These are phyloP conservation scores for Caradrina clavipalpis DNA, from an alignment of 2,888 invertebrate species.

Conservation along the genomic window DNA sequence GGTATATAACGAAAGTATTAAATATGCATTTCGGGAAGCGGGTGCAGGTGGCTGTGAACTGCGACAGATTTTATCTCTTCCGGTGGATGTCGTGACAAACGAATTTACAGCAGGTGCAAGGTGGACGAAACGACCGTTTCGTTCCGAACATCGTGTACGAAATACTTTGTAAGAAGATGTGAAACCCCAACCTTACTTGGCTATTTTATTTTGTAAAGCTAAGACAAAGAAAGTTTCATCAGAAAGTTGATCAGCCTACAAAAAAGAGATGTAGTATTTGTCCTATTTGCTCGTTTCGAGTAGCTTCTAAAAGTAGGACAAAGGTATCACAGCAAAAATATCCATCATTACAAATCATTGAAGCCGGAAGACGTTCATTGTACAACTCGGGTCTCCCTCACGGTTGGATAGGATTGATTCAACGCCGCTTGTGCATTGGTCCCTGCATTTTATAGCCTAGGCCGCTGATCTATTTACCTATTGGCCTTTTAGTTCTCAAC, in stretches of 20 bases:
- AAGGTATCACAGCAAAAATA: conserved; percentile 32
- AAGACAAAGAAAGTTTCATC: not conserved
- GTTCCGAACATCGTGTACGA: conserved; percentile 16
- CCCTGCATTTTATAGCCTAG: conserved; percentile 33
- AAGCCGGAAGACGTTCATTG: conserved; percentile 49
- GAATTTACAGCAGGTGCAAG: conserved; percentile 47
- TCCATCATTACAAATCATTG: conserved; percentile 40
- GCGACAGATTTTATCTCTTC: conserved; percentile 45
- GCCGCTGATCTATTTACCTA: conserved; percentile 12
- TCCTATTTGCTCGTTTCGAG: not conserved
- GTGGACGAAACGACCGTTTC: conserved; percentile 36
- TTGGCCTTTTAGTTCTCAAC: conserved; percentile 15
- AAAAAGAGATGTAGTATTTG: conserved; percentile 3
- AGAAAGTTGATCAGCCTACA: not conserved
- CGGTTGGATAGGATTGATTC: conserved; percentile 49
- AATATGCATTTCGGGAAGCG: conserved; percentile 30
- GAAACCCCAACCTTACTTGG: conserved; percentile 18
- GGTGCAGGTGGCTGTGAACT: conserved; percentile 35
- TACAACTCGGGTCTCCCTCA: conserved; percentile 34
- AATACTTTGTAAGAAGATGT: conserved; percentile 39
- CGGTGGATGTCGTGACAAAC: conserved; percentile 55
- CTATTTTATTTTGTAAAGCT: conserved; percentile 6
- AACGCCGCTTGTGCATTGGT: conserved; percentile 22
- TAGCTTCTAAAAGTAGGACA: conserved; percentile 32
- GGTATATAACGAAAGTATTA: conserved; percentile 2